Evolutionary conservation across 2,113 vertebrate species (phyloP), one percentile per base, ranked within the genome.

Genomic region (Trachemys scripta): DNA sequence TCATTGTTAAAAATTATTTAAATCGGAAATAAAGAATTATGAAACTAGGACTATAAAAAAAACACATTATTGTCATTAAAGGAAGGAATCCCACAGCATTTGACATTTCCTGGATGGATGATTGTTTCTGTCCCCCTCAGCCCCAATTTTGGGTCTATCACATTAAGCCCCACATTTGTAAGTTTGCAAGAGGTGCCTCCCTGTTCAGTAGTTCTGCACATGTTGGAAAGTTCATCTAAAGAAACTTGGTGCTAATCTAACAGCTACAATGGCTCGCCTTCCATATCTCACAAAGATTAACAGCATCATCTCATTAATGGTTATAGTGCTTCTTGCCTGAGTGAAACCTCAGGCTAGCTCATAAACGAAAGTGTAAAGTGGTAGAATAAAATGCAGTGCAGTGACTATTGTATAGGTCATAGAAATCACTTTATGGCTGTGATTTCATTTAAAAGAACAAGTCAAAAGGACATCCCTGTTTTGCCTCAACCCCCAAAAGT

Each of bases 401-500:
- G 35, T 75, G 25, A 72, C 42, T 87, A 89, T 20, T 80, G 42
- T 65, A 72, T 4, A 54, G 14, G 35, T 65, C 81, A 45, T 0
- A 80, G 45, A 38, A 90, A 5, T 12, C 54, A 69, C 29, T 5
- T n/a, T 45, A 25, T 47, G 1, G 9, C 1, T 19, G 38, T 65
- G 50, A 49, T 14, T 54, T 25, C 65, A 69, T 0, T 1, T 4
- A 8, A 29, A 2, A 35, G 51, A 42, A 29, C 24, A 10, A 6
- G 4, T 0, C 0, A 4, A 7, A 2, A 22, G 45, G 47, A 27
- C 8, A 82, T 50, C 78, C 72, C 6, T 45, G 4, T 1, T 3
- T 65, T 35, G 31, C 7, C 62, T 65, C 14, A 65, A 65, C 62
- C 31, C 62, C 29, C 62, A 65, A 35, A 65, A 35, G 8, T n/a